Conservation (phyloP, 2,888 invertebrate genomes). For the Drosophila rellima region DNA sequence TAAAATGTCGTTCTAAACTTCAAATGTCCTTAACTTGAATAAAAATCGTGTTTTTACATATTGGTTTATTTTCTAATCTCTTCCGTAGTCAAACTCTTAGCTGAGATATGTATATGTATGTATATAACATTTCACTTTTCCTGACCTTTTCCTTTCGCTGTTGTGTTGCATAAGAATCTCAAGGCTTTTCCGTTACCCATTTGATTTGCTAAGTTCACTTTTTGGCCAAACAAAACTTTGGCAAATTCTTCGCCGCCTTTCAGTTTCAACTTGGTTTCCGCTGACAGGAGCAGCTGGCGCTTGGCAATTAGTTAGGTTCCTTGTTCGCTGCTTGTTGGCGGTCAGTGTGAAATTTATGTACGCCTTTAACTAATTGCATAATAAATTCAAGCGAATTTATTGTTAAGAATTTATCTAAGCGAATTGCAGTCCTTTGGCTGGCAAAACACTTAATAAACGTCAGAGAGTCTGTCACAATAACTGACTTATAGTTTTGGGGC, state of each 20-base stretch:
- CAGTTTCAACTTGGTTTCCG: constrained; percentile 39
- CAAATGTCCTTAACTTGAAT: neutral
- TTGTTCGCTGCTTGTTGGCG: constrained; percentile 49
- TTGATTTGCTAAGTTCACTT: constrained; percentile 6
- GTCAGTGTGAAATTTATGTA: constrained; percentile 56
- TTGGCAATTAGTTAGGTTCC: constrained; percentile 40
- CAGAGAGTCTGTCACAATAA: constrained; percentile 62
- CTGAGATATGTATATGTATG: neutral
- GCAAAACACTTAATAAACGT: constrained; percentile 54
- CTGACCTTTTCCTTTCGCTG: constrained; percentile 17
- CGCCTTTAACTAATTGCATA: constrained; percentile 73
- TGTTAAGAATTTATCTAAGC: constrained; percentile 47
- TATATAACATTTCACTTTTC: constrained; percentile 1
- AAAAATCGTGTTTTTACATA: neutral
- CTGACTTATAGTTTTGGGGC: constrained; percentile 44
- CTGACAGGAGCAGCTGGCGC: constrained; percentile 52
- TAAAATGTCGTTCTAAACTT: neutral
- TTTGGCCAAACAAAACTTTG: constrained; percentile 16
- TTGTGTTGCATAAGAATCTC: constrained; percentile 38
- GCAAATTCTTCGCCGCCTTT: constrained; percentile 42
- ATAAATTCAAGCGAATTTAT: constrained; percentile 73
- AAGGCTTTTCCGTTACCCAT: constrained; percentile 28
- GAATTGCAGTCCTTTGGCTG: constrained; percentile 27
- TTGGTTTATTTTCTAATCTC: neutral
- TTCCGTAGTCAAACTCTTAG: neutral